These are phyloP conservation scores for Peromyscus leucopus DNA, from an alignment of 2,113 vertebrate genomes.

Conservation along the genomic window DNA sequence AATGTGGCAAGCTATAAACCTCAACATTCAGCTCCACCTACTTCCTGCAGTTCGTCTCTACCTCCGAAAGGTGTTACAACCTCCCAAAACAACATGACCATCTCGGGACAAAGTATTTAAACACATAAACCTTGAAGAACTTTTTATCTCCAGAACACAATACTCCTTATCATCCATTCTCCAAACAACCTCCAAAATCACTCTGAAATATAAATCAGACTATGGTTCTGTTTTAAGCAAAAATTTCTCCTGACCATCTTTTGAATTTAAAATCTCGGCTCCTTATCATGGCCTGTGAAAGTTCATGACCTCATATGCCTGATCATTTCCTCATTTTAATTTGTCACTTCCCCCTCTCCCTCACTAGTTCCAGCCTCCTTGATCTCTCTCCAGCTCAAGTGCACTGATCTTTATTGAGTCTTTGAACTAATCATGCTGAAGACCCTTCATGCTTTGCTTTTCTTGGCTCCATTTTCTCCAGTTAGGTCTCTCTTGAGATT, in stretches of 20 bases:
- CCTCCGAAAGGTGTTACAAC: not conserved
- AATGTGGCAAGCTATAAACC: not conserved
- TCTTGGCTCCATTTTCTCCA: not conserved
- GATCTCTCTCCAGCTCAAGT: not conserved
- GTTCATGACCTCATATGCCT: not conserved
- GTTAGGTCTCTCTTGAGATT: not conserved
- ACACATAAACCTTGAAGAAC: not conserved
- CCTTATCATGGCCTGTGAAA: not conserved
- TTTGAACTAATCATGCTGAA: not conserved
- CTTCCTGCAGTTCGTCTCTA: no score
- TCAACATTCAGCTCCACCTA: not conserved
- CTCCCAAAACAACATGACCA: not conserved
- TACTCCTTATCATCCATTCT: not conserved
- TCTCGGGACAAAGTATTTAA: not conserved
- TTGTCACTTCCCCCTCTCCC: not conserved
- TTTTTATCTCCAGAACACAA: not conserved
- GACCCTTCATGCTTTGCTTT: not conserved
- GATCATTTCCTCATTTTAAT: not conserved
- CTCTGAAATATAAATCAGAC: not conserved
- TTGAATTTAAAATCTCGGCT: slow-evolving; percentile 14
- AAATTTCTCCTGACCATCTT: not conserved
- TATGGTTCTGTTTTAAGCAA: not conserved
- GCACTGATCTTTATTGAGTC: not conserved
- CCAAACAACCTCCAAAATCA: not conserved
- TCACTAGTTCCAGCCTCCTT: not conserved